These are phyloP conservation scores for Drosophila ochracea DNA, from an alignment of 2,888 invertebrate species.

Conservation along the genomic window DNA sequence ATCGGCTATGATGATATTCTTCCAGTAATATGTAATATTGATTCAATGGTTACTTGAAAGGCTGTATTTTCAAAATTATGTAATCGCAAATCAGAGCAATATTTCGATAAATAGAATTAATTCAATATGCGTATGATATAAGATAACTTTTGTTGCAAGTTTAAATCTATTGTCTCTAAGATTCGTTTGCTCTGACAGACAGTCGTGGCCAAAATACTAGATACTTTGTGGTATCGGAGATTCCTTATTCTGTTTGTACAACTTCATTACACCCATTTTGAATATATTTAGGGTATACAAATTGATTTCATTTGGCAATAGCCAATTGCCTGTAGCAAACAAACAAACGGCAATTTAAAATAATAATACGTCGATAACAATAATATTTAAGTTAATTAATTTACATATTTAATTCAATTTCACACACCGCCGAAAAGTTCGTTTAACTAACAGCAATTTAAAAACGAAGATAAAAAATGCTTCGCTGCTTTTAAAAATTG, in stretches of 20 bases:
- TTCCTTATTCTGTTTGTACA: background rate
- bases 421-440: slow-evolving; percentile 28
- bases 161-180: background rate
- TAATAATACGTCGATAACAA: slow-evolving; percentile 25
- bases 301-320: slow-evolving; percentile 9
- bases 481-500: slow-evolving; percentile 9
- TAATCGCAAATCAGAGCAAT: background rate
- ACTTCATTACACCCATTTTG: background rate
- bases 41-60: background rate
- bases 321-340: slow-evolving; percentile 2
- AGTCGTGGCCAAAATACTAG: background rate
- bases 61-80: background rate
- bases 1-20: background rate
- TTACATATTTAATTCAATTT: slow-evolving; percentile 56
- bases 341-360: slow-evolving; percentile 26
- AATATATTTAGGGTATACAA: background rate
- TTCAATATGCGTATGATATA: background rate
- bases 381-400: slow-evolving; percentile 49
- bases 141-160: background rate
- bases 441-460: slow-evolving; percentile 48
- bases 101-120: background rate
- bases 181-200: background rate
- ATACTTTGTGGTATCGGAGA: background rate
- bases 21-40: background rate
- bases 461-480: slow-evolving; percentile 17